A percentile compares a stretch with the other conserved stretches of the same genome.
These are phyloP conservation scores for Bombus consobrinus DNA, from an alignment of 1,140 invertebrate genomes.

Conservation along the genomic window DNA sequence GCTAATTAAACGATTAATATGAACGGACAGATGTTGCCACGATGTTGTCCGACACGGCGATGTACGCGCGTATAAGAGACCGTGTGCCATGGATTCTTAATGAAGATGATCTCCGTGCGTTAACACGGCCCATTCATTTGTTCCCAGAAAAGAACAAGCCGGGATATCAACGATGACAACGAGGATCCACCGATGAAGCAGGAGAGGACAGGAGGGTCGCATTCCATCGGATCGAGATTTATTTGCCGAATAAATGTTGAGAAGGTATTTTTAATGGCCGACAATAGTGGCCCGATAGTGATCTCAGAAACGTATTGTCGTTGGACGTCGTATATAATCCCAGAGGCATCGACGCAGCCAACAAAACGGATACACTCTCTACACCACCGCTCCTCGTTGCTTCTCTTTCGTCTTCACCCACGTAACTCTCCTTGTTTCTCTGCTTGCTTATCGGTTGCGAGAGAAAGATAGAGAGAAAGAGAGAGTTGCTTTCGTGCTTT, in stretches of 20 bases:
- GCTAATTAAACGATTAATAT: slow-evolving; percentile 30
- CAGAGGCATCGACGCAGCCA: slow-evolving; percentile 72
- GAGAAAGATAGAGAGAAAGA: slow-evolving; percentile 5
- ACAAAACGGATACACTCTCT: slow-evolving; percentile 68
- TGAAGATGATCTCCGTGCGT: slow-evolving; percentile 38
- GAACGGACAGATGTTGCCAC: background rate
- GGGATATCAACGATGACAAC: slow-evolving; percentile 59
- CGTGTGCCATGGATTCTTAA: slow-evolving; percentile 8
- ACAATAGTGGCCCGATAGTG: slow-evolving; percentile 72
- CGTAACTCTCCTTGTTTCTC: slow-evolving; percentile 25
- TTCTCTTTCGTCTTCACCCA: slow-evolving; percentile 16
- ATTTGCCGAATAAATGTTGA: slow-evolving; percentile 75
- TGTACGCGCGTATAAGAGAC: background rate
- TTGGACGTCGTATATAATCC: slow-evolving; percentile 74
- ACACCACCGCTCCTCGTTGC: slow-evolving; percentile 29
- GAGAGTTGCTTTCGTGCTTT: slow-evolving; percentile 48
- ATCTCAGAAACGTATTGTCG: slow-evolving; percentile 76
- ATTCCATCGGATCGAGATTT: slow-evolving; percentile 72
- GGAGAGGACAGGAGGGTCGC: slow-evolving; percentile 62
- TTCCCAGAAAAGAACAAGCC: slow-evolving; percentile 28
- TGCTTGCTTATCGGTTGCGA: slow-evolving; percentile 39
- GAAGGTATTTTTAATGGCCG: slow-evolving; percentile 75
- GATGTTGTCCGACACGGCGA: slow-evolving; percentile 4
- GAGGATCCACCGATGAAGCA: slow-evolving; percentile 56
- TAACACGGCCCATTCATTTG: slow-evolving; percentile 43